Evolutionary conservation across 2,797 vertebrate genomes (phyloP), one percentile per base, ranked within the genome.

Genomic region (Coreius guichenoti): DNA sequence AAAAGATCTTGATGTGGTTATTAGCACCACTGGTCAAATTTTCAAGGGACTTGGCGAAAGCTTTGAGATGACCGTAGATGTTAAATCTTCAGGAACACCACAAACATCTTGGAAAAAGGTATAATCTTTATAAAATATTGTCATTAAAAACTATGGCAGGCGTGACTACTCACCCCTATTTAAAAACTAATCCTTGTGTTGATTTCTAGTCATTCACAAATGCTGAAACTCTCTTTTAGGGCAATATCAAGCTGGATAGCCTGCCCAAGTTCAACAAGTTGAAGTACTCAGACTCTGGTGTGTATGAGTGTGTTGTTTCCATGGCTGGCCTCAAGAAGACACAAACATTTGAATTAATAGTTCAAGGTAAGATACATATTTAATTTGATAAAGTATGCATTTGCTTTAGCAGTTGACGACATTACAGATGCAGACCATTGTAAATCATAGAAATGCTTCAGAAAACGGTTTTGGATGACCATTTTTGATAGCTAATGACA

Each of bases 21-120:
- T 97, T 87, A 96, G 88, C 90, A 96, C 96, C 69, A 95, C 94
- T 0, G 97, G 96, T 87, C 94, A 92, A 82, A 92, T 99, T 58
- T 91, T 94, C 58, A 97, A 94, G 91, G 93, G 87, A 81, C 93
- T 96, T 5, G 96, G 96, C 0, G 95, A 97, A 82, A 90, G 93
- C 82, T 90, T 99, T 87, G 92, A 95, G 76, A 89, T 97, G 79
- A 93, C 90, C 0, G 94, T 97, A 43, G 91, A 94, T 1, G 94
- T 96, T 90, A 93, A 95, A 80, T 95, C 97, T 16, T 97, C 97
- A 21, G 95, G 92, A 90, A 91, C 93, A 23, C 83, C 93, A 45
- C 95, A 95, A 67, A 95, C 97, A 73, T 95, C 94, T 49, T 99
- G 98, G 97, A 96, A 94, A 92, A 99, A 99, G 96, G 98, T 99